These are phyloP conservation scores for Chironomus tepperi DNA, from an alignment of 1,140 invertebrate species.

Conservation along the genomic window DNA sequence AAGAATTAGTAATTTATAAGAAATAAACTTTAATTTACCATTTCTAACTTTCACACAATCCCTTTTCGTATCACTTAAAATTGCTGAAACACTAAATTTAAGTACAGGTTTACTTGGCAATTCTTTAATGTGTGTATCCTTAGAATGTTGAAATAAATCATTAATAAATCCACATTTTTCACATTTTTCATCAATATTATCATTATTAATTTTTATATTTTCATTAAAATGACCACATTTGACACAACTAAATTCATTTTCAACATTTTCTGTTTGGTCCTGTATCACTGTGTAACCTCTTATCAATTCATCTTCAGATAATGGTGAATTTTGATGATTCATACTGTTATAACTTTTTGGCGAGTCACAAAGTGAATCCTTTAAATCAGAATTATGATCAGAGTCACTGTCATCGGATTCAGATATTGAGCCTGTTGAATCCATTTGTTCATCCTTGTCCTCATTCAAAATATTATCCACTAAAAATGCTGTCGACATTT, in stretches of 20 bases:
- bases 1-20: no score
- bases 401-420: conserved; percentile 28
- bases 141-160: not conserved
- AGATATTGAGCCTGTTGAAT: conserved; percentile 30
- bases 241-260: conserved; percentile 30
- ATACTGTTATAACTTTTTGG: conserved; percentile 34
- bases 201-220: conserved; percentile 1
- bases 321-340: conserved; percentile 29
- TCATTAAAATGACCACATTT: conserved; percentile 29
- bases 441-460: conserved; percentile 29
- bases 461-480: conserved; percentile 36
- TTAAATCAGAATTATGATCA: conserved; percentile 26
- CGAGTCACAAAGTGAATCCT: conserved; percentile 27
- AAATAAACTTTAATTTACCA: conserved; percentile 36
- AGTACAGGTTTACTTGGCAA: conserved; percentile 57
- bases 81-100: conserved; percentile 88
- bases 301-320: conserved; percentile 26
- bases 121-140: conserved; percentile 20
- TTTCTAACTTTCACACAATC: conserved; percentile 40
- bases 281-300: conserved; percentile 24
- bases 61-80: conserved; percentile 53
- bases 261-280: conserved; percentile 25
- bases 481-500: conserved; percentile 37
- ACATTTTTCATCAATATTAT: conserved; percentile 15
- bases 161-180: conserved; percentile 18